These are phyloP conservation scores for Colletes collaris DNA, from an alignment of 2,888 invertebrate species.

Conservation along the genomic window DNA sequence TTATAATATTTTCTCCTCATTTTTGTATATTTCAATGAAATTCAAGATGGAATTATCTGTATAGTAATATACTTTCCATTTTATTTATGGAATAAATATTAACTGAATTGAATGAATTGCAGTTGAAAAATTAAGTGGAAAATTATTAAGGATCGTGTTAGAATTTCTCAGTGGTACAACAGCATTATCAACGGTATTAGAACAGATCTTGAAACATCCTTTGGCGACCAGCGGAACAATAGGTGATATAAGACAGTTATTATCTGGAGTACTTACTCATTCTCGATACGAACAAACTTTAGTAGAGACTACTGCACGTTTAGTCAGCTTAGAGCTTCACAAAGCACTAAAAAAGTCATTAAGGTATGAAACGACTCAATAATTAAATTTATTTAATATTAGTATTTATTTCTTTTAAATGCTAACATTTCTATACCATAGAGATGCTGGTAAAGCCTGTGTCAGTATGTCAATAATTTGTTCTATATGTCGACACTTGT, in stretches of 20 bases:
- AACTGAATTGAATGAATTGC: slow-evolving; percentile 48
- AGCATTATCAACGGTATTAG: slow-evolving; percentile 85
- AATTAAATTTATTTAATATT: neutral
- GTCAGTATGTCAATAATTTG: slow-evolving; percentile 75
- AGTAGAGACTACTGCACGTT: slow-evolving; percentile 87
- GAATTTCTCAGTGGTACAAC: slow-evolving; percentile 81
- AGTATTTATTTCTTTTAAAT: slow-evolving; percentile 19
- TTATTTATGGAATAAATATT: slow-evolving; percentile 13
- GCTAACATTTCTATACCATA: slow-evolving; percentile 52
- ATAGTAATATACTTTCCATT: neutral
- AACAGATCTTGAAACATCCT: slow-evolving; percentile 85
- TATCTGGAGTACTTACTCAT: slow-evolving; percentile 89
- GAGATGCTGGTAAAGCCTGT: slow-evolving; percentile 78
- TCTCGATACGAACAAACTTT: slow-evolving; percentile 90
- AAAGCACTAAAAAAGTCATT: slow-evolving; percentile 79
- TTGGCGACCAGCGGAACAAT: slow-evolving; percentile 85
- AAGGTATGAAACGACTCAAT: slow-evolving; percentile 65
- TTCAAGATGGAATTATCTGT: neutral
- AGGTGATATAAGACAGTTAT: slow-evolving; percentile 86
- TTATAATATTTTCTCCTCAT: neutral
- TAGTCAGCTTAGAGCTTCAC: slow-evolving; percentile 89
- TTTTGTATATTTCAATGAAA: neutral
- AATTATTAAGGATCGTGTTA: slow-evolving; percentile 78
- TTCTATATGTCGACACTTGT: slow-evolving; percentile 76
- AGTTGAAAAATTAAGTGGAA: slow-evolving; percentile 77